Evolutionary conservation across 2,797 vertebrate species (phyloP).

Genomic region (Scomberomorus guttatus): DNA sequence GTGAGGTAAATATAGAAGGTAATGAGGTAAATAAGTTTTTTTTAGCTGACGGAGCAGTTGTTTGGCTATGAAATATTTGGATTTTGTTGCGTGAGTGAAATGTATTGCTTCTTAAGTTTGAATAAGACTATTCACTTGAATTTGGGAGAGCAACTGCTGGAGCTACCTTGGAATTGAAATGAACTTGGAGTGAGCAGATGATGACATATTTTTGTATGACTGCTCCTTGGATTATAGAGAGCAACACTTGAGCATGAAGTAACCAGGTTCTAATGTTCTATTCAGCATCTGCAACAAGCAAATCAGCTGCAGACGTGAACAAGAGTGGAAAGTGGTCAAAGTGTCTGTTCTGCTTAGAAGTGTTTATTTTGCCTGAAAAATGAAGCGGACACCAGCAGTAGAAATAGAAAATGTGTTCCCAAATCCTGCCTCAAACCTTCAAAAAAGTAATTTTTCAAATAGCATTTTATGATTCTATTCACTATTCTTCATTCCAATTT

Average conservation of each 20-base stretch:
- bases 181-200: neutral
- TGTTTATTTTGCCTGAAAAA: constrained; percentile 31
- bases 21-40: constrained; percentile 20
- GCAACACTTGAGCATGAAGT: neutral
- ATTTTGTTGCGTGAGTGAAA: neutral
- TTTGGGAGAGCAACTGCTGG: neutral
- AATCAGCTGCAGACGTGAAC: constrained; percentile 28
- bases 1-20: neutral
- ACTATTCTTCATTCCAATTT: constrained; percentile 27
- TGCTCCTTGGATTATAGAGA: neutral
- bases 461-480: constrained; percentile 26
- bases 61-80: constrained; percentile 12
- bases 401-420: constrained; percentile 19
- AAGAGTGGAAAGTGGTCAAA: constrained; percentile 1
- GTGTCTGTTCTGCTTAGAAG: constrained; percentile 27
- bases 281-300: constrained; percentile 1
- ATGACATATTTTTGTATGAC: neutral
- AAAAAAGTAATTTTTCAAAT: constrained; percentile 36
- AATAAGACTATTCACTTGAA: neutral
- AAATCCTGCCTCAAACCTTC: constrained; percentile 2
- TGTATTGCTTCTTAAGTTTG: neutral
- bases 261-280: neutral
- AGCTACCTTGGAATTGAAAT: neutral
- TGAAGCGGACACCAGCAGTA: constrained; percentile 31
- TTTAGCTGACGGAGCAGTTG: constrained; percentile 11